phyloP scores from a whole-genome alignment of 2,113 vertebrate species.

The Pelecanus crispus region DNA sequence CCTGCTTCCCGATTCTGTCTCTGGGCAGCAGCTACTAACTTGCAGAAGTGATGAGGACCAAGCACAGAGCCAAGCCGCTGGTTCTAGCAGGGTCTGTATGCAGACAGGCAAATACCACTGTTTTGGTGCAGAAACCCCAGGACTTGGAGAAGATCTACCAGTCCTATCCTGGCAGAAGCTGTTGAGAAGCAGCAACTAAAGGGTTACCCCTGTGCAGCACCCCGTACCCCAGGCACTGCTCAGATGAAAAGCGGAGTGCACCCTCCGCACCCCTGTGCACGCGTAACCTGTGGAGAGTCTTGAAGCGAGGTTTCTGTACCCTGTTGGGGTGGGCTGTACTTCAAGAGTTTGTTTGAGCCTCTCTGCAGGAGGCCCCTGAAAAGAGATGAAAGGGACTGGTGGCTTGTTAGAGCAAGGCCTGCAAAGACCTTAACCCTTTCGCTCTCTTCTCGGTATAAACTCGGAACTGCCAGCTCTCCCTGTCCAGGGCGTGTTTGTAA shows the following conservation, averaged over 20 bases:
- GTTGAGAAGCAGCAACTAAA: background rate
- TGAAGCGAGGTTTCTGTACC: background rate
- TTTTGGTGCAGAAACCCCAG: background rate
- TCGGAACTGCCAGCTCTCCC: background rate
- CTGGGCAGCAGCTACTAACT: background rate
- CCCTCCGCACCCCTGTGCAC: background rate
- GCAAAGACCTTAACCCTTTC: background rate
- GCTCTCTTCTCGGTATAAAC: background rate
- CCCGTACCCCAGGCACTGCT: background rate
- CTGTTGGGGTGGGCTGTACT: background rate
- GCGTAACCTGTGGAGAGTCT: background rate
- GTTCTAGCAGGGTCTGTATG: background rate
- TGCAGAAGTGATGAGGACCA: background rate
- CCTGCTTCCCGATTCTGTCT: no score
- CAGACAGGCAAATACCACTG: fast-evolving
- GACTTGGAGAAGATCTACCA: background rate
- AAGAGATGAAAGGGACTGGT: background rate
- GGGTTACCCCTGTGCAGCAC: background rate
- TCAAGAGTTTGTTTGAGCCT: background rate
- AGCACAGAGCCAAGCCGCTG: background rate
- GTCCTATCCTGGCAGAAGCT: background rate
- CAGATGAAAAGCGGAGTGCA: background rate
- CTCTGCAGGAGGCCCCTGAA: background rate
- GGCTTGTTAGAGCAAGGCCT: background rate
- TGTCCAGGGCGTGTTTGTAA: fast-evolving